Conservation (phyloP, 2,797 vertebrate genomes). For the Propithecus perrieri region DNA sequence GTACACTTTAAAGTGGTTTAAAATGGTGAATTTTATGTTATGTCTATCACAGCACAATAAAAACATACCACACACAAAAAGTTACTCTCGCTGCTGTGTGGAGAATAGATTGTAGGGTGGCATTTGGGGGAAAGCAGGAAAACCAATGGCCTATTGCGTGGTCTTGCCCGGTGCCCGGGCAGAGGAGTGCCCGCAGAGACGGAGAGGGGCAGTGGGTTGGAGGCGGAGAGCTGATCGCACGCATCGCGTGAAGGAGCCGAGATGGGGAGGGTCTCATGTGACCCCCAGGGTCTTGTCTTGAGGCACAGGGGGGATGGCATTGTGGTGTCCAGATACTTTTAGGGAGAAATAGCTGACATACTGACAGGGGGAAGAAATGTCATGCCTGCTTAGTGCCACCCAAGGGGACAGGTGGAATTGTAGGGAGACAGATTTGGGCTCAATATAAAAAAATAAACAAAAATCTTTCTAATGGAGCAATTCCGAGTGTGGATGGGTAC, state of each 20-base stretch:
- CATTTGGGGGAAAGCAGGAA: neutral
- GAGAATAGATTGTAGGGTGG: neutral
- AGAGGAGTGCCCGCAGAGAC: neutral
- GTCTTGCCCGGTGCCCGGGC: neutral
- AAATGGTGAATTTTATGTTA: neutral
- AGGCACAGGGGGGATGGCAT: neutral
- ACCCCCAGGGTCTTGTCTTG: neutral
- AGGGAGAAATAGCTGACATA: neutral
- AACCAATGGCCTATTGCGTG: rapidly evolving
- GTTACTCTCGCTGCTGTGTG: neutral
- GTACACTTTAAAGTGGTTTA: neutral
- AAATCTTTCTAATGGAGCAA: neutral
- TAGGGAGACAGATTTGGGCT: neutral
- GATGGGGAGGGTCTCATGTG: rapidly evolving
- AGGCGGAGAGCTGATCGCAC: neutral
- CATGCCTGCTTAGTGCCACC: neutral
- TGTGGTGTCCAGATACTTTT: neutral
- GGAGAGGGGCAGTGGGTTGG: neutral
- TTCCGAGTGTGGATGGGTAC: neutral
- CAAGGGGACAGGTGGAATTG: neutral
- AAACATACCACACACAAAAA: neutral
- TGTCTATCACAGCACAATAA: neutral
- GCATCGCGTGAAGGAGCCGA: neutral
- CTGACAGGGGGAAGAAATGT: neutral
- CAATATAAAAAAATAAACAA: neutral